Percentiles rank a stretch among this genome's conserved stretches.
Evolutionary conservation across 2,113 vertebrate species (phyloP).

Genomic region (Octodon degus): DNA sequence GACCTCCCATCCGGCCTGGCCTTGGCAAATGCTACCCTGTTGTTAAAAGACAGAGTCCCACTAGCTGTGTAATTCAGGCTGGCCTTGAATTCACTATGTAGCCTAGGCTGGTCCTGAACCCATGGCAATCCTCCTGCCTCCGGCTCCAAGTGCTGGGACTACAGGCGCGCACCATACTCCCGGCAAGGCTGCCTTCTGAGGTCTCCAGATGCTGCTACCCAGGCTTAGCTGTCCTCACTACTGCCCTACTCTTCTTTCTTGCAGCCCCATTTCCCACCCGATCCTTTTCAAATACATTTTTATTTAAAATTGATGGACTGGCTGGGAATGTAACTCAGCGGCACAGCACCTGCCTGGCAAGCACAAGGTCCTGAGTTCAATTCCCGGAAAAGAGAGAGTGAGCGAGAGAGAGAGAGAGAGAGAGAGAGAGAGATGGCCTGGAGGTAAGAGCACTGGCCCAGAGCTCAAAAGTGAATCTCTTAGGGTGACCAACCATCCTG

Average conservation of each 20-base stretch:
- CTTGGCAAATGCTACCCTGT: background rate
- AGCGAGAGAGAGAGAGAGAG: no score
- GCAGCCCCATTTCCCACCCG: no score
- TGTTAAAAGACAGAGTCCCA: background rate
- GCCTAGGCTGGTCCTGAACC: background rate
- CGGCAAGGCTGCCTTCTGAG: background rate
- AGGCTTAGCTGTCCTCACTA: background rate
- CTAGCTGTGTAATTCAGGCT: background rate
- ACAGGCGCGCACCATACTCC: background rate
- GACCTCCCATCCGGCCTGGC: background rate
- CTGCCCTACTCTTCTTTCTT: background rate
- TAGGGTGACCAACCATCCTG: no score
- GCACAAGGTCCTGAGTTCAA: no score
- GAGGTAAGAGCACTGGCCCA: background rate
- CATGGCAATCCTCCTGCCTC: background rate
- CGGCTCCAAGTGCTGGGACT: background rate
- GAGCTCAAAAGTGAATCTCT: background rate
- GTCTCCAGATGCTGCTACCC: background rate
- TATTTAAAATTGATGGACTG: background rate
- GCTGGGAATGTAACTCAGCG: no score
- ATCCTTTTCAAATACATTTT: background rate
- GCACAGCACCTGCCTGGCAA: no score
- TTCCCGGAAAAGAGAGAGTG: no score
- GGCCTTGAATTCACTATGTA: background rate
- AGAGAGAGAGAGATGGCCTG: no score